Evolutionary conservation across 2,797 vertebrate genomes (phyloP).

Genomic region (Scyliorhinus canicula): DNA sequence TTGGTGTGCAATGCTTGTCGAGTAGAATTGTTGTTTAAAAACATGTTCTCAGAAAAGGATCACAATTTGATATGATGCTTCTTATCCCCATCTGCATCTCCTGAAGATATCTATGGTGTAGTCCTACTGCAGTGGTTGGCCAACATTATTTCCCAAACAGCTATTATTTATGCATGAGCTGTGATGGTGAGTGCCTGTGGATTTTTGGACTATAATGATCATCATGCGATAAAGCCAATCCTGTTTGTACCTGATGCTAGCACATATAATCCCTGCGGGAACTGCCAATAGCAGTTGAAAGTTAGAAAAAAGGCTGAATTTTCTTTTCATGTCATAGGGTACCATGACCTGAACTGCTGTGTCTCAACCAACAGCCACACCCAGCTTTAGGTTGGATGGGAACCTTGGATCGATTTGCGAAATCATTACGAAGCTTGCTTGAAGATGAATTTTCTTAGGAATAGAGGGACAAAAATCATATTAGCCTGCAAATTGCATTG

Average conservation of each 20-base stretch:
- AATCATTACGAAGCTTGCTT: background rate
- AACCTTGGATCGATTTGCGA: background rate
- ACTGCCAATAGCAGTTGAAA: background rate
- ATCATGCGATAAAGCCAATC: background rate
- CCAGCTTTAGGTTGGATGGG: too few relatives aligned
- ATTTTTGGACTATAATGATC: background rate
- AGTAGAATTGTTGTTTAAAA: background rate
- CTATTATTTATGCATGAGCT: background rate
- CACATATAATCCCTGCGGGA: background rate
- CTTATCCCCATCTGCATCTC: background rate
- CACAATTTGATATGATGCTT: background rate
- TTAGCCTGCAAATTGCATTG: too few relatives aligned
- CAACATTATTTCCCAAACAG: background rate
- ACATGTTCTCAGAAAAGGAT: background rate
- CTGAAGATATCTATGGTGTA: background rate
- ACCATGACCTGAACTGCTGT: background rate
- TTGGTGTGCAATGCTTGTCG: background rate
- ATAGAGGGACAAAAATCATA: background rate
- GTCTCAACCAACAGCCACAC: background rate
- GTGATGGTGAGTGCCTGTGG: background rate
- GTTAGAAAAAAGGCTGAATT: background rate
- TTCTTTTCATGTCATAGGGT: background rate
- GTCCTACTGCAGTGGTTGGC: background rate
- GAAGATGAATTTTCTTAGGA: background rate
- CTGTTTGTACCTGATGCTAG: background rate